A percentile compares a stretch with the other conserved stretches of the same genome.
Conservation (phyloP, 2,888 invertebrate genomes). For the Latrodectus elegans region DNA sequence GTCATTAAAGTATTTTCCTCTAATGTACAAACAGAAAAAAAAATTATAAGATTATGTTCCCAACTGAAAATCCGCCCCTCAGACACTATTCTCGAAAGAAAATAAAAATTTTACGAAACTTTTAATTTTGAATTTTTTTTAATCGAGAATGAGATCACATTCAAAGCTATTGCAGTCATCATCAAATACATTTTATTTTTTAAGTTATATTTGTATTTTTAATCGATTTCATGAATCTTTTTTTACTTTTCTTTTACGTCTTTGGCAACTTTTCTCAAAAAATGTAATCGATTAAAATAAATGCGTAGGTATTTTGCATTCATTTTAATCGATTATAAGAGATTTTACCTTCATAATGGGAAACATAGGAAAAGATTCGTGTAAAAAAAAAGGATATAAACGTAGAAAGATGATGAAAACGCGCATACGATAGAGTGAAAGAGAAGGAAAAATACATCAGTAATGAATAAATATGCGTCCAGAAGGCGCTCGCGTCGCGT, state of each 20-base stretch:
- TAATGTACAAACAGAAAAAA: constrained; percentile 32
- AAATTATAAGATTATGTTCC: constrained; percentile 22
- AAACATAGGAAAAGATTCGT: constrained; percentile 13
- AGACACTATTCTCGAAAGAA: constrained; percentile 23
- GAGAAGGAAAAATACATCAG: constrained; percentile 45
- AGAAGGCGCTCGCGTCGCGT: constrained; percentile 45
- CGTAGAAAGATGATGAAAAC: constrained; percentile 5
- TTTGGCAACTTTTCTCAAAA: constrained; percentile 5
- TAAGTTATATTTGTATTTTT: constrained; percentile 46
- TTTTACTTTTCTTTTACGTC: not conserved
- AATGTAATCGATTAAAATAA: constrained; percentile 62
- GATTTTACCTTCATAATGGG: constrained; percentile 66
- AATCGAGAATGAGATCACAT: constrained; percentile 12
- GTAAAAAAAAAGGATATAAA: constrained; percentile 18
- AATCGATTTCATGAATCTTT: constrained; percentile 37
- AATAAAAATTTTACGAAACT: constrained; percentile 56
- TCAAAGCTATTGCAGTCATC: constrained; percentile 31
- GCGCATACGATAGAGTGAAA: constrained; percentile 9
- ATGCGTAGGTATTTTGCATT: constrained; percentile 59
- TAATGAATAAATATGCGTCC: constrained; percentile 69
- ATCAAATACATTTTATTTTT: constrained; percentile 58
- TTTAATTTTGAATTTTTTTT: constrained; percentile 40
- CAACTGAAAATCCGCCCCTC: constrained; percentile 10
- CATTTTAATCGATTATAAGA: constrained; percentile 65
- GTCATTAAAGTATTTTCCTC: constrained; percentile 62